Conservation (phyloP, 1,140 invertebrate genomes). For the Globodera ellingtonae region DNA sequence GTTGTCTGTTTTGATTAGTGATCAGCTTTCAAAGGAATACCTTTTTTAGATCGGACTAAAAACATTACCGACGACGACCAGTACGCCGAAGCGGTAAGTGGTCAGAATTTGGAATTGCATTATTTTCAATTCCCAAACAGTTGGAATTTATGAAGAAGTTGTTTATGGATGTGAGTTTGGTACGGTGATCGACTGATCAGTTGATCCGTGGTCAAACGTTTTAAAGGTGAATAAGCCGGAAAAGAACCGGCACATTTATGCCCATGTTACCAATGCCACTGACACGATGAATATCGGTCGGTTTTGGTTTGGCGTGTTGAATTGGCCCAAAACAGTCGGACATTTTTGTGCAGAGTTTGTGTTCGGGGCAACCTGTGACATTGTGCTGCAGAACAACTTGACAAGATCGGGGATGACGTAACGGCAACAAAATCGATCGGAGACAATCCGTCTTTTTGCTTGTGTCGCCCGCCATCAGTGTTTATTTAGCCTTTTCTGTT, state of each 20-base stretch:
- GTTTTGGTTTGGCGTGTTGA: neutral
- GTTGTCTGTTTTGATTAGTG: conserved; percentile 29
- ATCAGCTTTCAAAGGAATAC: conserved; percentile 8
- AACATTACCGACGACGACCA: conserved; percentile 25
- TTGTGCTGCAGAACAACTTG: conserved; percentile 51
- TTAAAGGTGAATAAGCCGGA: conserved; percentile 28
- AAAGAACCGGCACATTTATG: conserved; percentile 44
- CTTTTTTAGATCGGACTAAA: conserved; percentile 34
- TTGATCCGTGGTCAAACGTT: conserved; percentile 1
- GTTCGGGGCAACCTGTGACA: conserved; percentile 50
- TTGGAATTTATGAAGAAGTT: conserved; percentile 36
- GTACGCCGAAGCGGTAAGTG: conserved; percentile 12
- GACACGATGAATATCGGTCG: conserved; percentile 50
- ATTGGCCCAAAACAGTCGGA: neutral
- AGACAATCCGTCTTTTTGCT: neutral
- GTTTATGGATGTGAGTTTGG: conserved; percentile 28
- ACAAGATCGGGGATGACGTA: conserved; percentile 51
- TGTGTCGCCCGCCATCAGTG: neutral
- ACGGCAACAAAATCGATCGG: neutral
- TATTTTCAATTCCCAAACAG: neutral
- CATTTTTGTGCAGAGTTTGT: conserved; percentile 34
- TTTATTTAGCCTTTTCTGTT: neutral
- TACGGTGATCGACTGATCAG: neutral
- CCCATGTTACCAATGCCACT: conserved; percentile 50
- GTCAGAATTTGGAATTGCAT: neutral